A percentile compares a stretch with the other conserved stretches of the same genome.
phyloP scores from a whole-genome alignment of 2,113 vertebrate species.

The Pycnonotus jocosus region DNA sequence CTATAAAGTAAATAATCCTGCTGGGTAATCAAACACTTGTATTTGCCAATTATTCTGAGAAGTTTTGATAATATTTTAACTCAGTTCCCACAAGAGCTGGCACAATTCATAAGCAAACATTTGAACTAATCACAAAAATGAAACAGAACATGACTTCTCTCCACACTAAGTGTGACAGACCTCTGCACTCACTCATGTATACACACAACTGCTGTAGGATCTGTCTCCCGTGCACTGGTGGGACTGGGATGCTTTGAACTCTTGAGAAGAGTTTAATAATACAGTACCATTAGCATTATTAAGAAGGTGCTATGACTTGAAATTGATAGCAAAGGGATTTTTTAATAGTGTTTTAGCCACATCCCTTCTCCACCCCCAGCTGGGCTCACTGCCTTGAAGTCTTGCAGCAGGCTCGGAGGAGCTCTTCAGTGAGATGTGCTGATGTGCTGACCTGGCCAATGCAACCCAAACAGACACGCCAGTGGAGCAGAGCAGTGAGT shows the following conservation, averaged over 20 bases:
- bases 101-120: neutral
- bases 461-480: neutral
- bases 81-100: neutral
- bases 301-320: neutral
- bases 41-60: neutral
- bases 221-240: neutral
- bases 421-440: neutral
- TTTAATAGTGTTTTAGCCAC: neutral
- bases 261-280: neutral
- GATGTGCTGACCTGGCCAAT: neutral
- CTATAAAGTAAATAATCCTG: neutral
- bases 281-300: neutral
- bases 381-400: neutral
- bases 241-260: neutral
- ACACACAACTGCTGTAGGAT: neutral
- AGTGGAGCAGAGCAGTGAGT: neutral
- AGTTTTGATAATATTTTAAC: neutral
- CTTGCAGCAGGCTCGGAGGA: neutral
- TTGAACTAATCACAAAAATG: neutral
- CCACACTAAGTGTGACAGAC: neutral
- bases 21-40: neutral
- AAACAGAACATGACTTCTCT: neutral
- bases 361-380: neutral
- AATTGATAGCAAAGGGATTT: neutral
- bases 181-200: neutral